Evolutionary conservation across 2,888 invertebrate species (phyloP), one percentile per base, ranked within the genome.

Genomic region (Norana najaformis): DNA sequence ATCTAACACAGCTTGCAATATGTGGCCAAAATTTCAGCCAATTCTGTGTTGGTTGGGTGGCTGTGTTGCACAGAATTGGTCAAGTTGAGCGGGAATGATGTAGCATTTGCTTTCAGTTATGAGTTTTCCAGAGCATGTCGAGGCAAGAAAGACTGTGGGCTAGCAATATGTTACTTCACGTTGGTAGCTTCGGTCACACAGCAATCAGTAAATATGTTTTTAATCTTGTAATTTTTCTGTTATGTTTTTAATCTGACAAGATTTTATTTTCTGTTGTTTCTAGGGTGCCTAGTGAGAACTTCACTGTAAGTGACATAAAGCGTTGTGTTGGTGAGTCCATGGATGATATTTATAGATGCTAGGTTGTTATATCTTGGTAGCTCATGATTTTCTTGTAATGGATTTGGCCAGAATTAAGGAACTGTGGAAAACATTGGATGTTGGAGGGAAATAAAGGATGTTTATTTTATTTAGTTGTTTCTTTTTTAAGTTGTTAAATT

Each of bases 231-330:
- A 53, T 53, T 69, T 41, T 69, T 69, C 5, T 69, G 13, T 69
- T 69, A 30, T 69, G 69, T 11, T 69, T 6, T 69, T 69, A 11
- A 69, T 69, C 69, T 69, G 69, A 13, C 13, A n/a, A 69, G n/a
- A 30, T 69, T 30, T 69, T 23, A 69, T 89, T 82, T 89, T 14
- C 36, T 83, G 3, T 85, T 35, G 18, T 37, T 90, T 93, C n/a
- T 92, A 95, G 95, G 92, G 93, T 95, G 39, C 95, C 95, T 13
- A 94, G 95, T 92, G 93, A 94, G 91, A 98, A 98, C 95, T 99
- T 99, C 95, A 96, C 97, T 16, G 97, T 99, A 92, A 97, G 97
- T 95, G 98, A 99, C 95, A 98, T 99, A 89, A 96, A 98, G 93
- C 97, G 98, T 95, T 98, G 98, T 95, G 98, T 99, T 90, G 98